These are phyloP conservation scores for Pipra filicauda DNA, from an alignment of 2,113 vertebrate genomes.

Conservation along the genomic window DNA sequence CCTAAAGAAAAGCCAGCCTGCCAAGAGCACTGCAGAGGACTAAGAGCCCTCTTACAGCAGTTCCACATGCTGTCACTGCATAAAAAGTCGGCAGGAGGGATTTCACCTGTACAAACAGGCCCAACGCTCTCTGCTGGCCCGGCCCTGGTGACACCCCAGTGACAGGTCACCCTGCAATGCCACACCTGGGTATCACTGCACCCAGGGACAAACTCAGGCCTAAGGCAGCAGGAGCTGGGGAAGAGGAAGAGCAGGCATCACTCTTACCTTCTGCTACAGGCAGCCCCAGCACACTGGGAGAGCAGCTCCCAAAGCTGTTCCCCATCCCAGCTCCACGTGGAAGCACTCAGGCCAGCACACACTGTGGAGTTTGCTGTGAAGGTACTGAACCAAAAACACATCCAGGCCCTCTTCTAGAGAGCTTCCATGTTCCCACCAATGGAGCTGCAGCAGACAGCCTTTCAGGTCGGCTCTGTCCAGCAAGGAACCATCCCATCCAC, in stretches of 20 bases:
- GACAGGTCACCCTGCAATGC: background rate
- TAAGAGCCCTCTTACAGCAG: background rate
- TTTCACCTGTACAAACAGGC: background rate
- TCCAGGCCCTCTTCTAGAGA: background rate
- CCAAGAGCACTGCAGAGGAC: background rate
- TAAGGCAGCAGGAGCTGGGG: background rate
- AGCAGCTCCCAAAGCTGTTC: background rate
- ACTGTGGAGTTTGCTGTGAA: background rate
- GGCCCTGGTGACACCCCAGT: background rate
- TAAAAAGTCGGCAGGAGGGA: background rate
- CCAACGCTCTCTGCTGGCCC: background rate
- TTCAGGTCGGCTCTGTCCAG: background rate
- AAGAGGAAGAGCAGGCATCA: background rate
- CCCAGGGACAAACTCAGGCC: background rate
- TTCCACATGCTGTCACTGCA: background rate
- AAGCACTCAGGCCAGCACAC: accelerated
- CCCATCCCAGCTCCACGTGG: background rate
- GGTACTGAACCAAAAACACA: background rate
- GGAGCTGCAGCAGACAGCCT: background rate
- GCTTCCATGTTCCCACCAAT: background rate
- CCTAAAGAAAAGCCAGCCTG: background rate
- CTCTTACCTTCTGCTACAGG: background rate
- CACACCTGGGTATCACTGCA: background rate
- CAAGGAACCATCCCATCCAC: background rate
- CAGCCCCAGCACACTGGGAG: background rate